Percentiles rank a stretch among this genome's conserved stretches.
phyloP scores from a whole-genome alignment of 1,140 invertebrate genomes.

The Drosophila subpulchrella region DNA sequence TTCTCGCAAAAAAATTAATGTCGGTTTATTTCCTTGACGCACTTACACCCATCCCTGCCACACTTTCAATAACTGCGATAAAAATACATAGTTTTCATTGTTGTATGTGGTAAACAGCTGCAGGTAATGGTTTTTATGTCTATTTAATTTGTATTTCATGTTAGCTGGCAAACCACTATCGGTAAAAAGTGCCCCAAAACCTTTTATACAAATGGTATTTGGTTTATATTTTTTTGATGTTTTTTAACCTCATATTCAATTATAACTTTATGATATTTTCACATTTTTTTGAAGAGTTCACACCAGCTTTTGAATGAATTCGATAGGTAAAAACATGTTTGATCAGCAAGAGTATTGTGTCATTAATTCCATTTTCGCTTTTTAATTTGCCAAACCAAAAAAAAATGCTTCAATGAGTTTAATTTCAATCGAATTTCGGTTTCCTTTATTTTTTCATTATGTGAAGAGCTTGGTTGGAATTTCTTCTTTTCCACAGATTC shows the following conservation, averaged over 20 bases:
- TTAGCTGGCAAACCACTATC: too few species aligned
- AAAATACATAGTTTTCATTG: background rate
- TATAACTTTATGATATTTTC: background rate
- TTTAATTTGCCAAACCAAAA: conserved; percentile 6
- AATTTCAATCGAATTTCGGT: conserved; percentile 48
- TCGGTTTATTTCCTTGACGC: conserved; percentile 16
- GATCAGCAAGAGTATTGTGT: conserved; percentile 51
- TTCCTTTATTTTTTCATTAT: conserved; percentile 63
- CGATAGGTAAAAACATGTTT: conserved; percentile 14
- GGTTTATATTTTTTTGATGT: background rate
- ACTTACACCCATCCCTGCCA: background rate
- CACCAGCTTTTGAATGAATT: background rate
- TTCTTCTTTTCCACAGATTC: conserved; percentile 8
- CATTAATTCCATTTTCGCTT: conserved; percentile 59
- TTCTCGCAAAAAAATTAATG: conserved; percentile 17
- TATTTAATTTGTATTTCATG: background rate
- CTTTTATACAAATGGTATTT: too few species aligned
- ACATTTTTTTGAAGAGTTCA: background rate
- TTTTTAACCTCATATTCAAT: background rate
- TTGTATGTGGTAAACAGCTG: background rate
- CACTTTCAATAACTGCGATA: background rate
- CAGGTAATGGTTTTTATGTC: background rate
- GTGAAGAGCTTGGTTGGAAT: conserved; percentile 46
- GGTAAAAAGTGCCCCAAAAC: too few species aligned
- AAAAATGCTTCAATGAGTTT: conserved; percentile 62